phyloP scores from a whole-genome alignment of 2,888 invertebrate species.

The Chymomyza procnemis region DNA sequence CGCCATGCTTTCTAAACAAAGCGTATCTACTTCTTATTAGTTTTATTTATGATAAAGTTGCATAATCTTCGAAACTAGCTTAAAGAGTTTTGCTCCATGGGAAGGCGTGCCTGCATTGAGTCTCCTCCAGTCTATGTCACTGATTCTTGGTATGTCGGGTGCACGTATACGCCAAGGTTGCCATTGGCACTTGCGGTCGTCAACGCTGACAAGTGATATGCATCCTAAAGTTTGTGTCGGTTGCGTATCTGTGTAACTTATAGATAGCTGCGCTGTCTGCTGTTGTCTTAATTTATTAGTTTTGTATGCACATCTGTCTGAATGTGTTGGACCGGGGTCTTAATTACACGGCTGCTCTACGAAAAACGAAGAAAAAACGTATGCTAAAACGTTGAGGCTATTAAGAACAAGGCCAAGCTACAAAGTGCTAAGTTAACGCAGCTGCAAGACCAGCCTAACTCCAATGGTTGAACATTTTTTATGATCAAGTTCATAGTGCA shows the following conservation, averaged over 20 bases:
- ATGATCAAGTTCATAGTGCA: not conserved
- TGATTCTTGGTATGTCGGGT: not conserved
- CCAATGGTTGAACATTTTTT: not conserved
- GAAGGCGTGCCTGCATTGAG: too few relatives aligned
- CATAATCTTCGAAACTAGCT: too few relatives aligned
- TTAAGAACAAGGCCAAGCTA: slow-evolving; percentile 62
- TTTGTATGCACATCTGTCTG: not conserved
- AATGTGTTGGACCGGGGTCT: slow-evolving; percentile 25
- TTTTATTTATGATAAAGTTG: too few relatives aligned
- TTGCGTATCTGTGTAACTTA: not conserved
- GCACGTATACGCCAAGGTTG: not conserved
- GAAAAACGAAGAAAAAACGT: slow-evolving; percentile 19
- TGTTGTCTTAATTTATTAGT: not conserved
- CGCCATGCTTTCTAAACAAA: too few relatives aligned
- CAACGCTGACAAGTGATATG: not conserved
- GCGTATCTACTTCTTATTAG: too few relatives aligned
- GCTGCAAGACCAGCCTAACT: not conserved
- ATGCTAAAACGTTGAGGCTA: slow-evolving; percentile 48
- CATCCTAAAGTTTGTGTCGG: not conserved
- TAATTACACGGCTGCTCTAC: slow-evolving; percentile 51
- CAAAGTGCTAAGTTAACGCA: not conserved
- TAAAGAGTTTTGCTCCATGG: too few relatives aligned
- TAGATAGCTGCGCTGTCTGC: not conserved
- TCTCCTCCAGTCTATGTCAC: too few relatives aligned
- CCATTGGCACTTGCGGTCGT: not conserved